Conservation (phyloP, 2,888 invertebrate species). For the Meliscaeva auricollis region DNA sequence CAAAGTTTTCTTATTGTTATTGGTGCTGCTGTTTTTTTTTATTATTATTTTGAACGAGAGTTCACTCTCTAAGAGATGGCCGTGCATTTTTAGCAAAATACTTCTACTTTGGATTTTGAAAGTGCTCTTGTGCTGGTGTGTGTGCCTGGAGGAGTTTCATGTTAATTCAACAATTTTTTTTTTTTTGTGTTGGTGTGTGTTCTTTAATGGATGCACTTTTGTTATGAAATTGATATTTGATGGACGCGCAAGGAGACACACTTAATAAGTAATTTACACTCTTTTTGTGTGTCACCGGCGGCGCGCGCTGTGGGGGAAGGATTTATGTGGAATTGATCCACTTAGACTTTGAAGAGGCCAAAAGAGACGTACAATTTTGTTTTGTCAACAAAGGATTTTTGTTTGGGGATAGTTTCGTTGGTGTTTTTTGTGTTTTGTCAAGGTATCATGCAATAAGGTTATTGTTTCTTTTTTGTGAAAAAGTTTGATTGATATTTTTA, state of each 20-base stretch:
- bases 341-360: not conserved
- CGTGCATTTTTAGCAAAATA: conserved; percentile 34
- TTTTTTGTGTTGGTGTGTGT: too few relatives aligned
- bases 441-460: too few relatives aligned
- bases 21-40: not conserved
- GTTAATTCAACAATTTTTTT: conserved; percentile 56
- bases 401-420: not conserved
- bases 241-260: conserved; percentile 53
- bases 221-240: conserved; percentile 66
- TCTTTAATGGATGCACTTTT: conserved; percentile 57
- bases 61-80: conserved; percentile 19
- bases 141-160: conserved; percentile 31
- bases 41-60: not conserved
- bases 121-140: conserved; percentile 8
- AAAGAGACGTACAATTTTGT: not conserved
- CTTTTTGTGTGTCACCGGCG: not conserved
- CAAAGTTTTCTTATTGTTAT: not conserved
- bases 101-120: conserved; percentile 7
- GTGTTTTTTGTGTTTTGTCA: too few relatives aligned
- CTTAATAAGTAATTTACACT: conserved; percentile 56
- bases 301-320: not conserved
- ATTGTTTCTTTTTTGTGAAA: too few relatives aligned
- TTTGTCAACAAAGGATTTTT: not conserved
- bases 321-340: not conserved
- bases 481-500: too few relatives aligned